These are phyloP conservation scores for Escarpia spicata DNA, from an alignment of 2,888 invertebrate genomes.

Conservation along the genomic window DNA sequence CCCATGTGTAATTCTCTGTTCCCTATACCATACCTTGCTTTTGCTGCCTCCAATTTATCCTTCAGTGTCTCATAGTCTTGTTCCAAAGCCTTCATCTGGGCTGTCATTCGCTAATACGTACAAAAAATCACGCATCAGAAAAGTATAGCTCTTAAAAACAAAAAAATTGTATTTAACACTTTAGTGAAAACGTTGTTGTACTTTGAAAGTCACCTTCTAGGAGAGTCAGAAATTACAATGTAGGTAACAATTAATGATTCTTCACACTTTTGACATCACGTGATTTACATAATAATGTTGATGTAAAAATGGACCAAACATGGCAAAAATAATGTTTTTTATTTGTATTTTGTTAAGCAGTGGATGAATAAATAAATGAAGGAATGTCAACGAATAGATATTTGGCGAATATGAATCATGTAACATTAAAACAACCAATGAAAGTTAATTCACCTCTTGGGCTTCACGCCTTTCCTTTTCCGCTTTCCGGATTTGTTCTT, in stretches of 20 bases:
- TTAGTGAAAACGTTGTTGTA: not conserved
- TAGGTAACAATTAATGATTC: not conserved
- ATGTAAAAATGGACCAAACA: not conserved
- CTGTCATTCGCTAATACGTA: slow-evolving; percentile 42
- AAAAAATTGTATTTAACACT: not conserved
- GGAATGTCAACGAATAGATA: not conserved
- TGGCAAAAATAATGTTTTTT: not conserved
- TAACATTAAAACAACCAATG: not conserved
- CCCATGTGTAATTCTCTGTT: not conserved
- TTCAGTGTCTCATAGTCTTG: slow-evolving; percentile 56
- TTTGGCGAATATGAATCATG: not conserved
- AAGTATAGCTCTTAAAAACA: not conserved
- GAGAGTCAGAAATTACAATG: not conserved
- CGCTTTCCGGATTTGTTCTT: slow-evolving; percentile 56
- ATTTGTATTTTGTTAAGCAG: too few relatives aligned
- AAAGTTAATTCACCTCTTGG: slow-evolving; percentile 51
- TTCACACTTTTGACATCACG: not conserved
- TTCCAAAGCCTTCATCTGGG: slow-evolving; percentile 57
- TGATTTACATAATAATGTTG: not conserved
- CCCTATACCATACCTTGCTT: slow-evolving; percentile 54
- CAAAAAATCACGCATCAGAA: not conserved
- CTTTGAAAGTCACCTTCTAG: not conserved
- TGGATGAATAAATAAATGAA: too few relatives aligned
- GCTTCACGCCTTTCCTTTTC: slow-evolving; percentile 62
- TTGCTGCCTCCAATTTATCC: slow-evolving; percentile 60